Base-by-base conservation (phyloP, 30 jellyfish, hydroid and myxozoan species). In the Pelagia noctiluca region DNA sequence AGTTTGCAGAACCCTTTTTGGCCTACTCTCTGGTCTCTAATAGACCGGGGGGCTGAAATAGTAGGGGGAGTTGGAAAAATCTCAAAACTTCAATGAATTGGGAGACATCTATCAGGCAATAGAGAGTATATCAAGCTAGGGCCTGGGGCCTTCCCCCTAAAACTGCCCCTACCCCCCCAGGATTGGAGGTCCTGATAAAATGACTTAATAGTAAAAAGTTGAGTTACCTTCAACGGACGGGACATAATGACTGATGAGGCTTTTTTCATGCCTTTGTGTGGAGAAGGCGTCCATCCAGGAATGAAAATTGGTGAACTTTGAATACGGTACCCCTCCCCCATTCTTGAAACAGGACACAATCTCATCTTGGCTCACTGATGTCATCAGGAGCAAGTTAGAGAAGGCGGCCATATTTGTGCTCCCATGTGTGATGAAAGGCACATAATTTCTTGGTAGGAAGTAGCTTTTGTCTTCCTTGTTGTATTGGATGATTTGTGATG, bases 291-390 rank as follows among this genome's bases (percentile, higher is more conserved):
- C 35, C 71, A 30, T 32, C 71, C 75, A 75, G 2, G 63, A n/a
- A 50, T 75, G 76, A 50, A 75, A 75, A 30, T 46, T 10, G 21
- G 22, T 75, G 52, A n/a, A 75, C 36, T 60, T 26, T 3, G 63
- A 19, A 25, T 75, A 75, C 23, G 86, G 57, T 1, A 75, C 57
- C 8, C 86, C 86, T 29, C 86, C 86, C 0, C 86, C 86, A 49
- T 75, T 50, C 32, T 50, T 29, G 22, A 75, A 75, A 47, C 86
- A 75, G 53, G 22, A 10, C 30, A 31, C 64, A 29, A 75, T 35
- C 74, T 75, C 63, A 13, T 50, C 75, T 26, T 24, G 57, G 19
- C 42, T 53, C 12, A 11, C 31, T 1, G 68, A 37, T 35, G 31
- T 22, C 62, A 48, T 75, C 61, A 75, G 31, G 63, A 75, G 26